phyloP scores from a whole-genome alignment of 2,797 vertebrate genomes.

The Eulemur rubriventer region DNA sequence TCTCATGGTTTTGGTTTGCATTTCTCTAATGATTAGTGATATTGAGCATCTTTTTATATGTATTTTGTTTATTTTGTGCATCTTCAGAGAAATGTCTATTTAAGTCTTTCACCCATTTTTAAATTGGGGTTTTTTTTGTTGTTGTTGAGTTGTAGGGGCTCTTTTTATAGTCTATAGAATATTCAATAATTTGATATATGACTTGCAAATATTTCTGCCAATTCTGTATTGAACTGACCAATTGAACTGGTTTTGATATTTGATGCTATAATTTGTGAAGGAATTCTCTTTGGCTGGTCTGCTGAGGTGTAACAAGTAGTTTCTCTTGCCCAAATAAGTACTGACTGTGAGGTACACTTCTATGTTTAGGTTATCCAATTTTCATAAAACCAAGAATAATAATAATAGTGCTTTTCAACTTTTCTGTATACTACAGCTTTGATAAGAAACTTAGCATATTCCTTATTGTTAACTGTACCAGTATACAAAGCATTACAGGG shows the following conservation, averaged over 20 bases:
- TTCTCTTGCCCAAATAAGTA: background rate
- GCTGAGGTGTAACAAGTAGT: background rate
- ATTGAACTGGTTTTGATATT: background rate
- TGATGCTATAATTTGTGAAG: background rate
- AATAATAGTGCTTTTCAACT: background rate
- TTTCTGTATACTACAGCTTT: background rate
- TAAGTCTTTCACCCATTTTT: background rate
- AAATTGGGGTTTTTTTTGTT: background rate
- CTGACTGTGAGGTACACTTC: background rate
- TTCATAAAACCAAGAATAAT: background rate
- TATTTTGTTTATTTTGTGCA: background rate
- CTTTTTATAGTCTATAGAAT: background rate
- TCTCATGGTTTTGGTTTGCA: background rate
- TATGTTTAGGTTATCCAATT: background rate
- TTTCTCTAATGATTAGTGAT: background rate
- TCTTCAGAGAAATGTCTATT: background rate
- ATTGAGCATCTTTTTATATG: background rate
- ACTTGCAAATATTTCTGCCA: background rate
- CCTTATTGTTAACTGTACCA: background rate
- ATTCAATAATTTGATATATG: background rate
- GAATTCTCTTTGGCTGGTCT: background rate
- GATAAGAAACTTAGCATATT: background rate
- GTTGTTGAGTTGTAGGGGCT: background rate
- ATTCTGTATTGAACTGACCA: background rate
- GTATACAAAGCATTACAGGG: background rate